Evolutionary conservation across 2,888 invertebrate species (phyloP), one percentile per base, ranked within the genome.

Genomic region (Imbricaverruca yamaguchii): DNA sequence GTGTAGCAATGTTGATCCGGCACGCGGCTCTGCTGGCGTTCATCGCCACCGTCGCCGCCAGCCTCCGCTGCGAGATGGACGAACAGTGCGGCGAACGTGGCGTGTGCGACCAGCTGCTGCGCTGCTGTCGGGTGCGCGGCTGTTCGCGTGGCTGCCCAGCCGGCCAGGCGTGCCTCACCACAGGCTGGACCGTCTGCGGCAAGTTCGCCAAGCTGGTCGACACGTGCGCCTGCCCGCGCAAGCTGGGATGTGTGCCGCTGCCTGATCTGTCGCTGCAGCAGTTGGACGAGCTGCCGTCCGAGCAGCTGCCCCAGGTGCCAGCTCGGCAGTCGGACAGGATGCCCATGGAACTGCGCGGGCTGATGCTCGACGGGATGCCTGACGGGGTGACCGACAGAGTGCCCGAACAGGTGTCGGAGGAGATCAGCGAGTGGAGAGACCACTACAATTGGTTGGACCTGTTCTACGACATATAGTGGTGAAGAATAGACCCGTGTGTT

Each of bases 191-290:
- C 82, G 81, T 63, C 81, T 82, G 63, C 87, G 86, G 83, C 88
- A 88, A 78, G 86, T 86, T 15, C 88, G 15, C 74, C 53, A 53
- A 53, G 53, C 53, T 74, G 55, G 11, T 55, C 53, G 74, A 74
- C 74, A 21, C 74, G 74, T 74, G 74, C 74, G 74, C 74, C 21
- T 74, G 74, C 11, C 74, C 74, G 53, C 53, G 74, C 18, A 74
- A 74, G 55, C 53, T 55, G 8, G 74, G 74, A 21, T 74, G 74
- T 55, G 55, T 74, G 74, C 23, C 23, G 74, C 53, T 13, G 55
- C 74, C 53, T 12, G 12, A 59, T 0, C 2, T 59, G 59, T 15
- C 39, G 39, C 39, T 39, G 39, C 39, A 39, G 39, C 39, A 69
- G 69, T 39, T 25, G 9, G 13, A 39, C 39, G 69, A 69, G 39